Evolutionary conservation across 2,797 vertebrate genomes (phyloP), one percentile per base, ranked within the genome.

Genomic region (Acipenser ruthenus): DNA sequence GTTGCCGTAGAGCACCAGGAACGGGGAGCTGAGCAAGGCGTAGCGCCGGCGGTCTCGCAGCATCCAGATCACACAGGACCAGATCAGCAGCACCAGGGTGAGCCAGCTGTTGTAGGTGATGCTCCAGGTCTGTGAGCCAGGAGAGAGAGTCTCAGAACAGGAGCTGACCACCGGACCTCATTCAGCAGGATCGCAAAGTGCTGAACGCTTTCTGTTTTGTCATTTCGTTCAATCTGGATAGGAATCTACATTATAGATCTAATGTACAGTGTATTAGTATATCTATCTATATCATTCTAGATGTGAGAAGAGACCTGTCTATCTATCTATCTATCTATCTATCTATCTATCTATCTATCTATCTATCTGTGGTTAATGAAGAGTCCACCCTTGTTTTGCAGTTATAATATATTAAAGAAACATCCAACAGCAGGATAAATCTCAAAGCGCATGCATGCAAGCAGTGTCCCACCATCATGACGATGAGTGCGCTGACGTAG

Each of bases 21-120:
- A 91, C 0, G 89, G 92, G 8, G 92, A 89, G 6, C 92, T 93
- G 68, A 86, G 78, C 89, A 93, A 90, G 74, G 91, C 88, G 6
- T 80, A 88, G 0, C 58, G 79, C 8, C 86, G 73, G 0, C 88
- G 83, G 75, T 92, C 84, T n/a, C 73, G 61, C 82, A 91, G 80
- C 86, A 87, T 83, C 87, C 89, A 84, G 52, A 84, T 84, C 9
- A 86, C 72, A 62, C 92, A 92, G 6, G 89, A 91, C 91, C 91
- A 92, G 67, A 91, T 79, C 69, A 89, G 77, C 70, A 92, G 73
- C 65, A 82, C 76, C 48, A 89, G 90, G 2, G 89, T 88, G 71
- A 87, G 75, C 86, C 88, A 91, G 77, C 84, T 90, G 78, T 81
- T 84, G 69, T 82, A 86, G 55, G 90, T 85, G 70, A 90, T 86